These are phyloP conservation scores for Hoplostethus atlanticus DNA, from an alignment of 2,797 vertebrate genomes.

Conservation along the genomic window DNA sequence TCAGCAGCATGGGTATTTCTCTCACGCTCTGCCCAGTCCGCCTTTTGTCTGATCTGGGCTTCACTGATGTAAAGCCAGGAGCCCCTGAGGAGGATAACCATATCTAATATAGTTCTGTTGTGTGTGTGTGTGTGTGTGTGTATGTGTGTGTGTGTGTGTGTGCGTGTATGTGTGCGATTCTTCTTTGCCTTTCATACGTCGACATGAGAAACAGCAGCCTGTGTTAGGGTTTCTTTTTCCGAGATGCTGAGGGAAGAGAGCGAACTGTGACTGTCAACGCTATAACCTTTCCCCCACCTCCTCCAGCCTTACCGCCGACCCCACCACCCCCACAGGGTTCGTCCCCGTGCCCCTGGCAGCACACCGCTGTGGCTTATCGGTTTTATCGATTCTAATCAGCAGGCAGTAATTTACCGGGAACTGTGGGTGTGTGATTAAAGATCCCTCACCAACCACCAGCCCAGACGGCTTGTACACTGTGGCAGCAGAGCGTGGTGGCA, in stretches of 20 bases:
- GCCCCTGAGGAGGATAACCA: conserved; percentile 5
- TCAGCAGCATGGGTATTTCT: conserved; percentile 40
- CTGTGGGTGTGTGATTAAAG: conserved; percentile 68
- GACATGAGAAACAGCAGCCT: conserved; percentile 20
- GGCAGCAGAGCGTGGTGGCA: conserved; percentile 40
- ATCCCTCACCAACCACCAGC: conserved; percentile 52
- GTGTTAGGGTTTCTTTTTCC: too few relatives aligned
- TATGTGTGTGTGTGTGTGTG: neutral
- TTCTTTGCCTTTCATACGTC: conserved; percentile 32
- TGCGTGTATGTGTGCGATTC: conserved; percentile 4
- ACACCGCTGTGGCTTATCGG: conserved; percentile 51
- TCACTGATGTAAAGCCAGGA: conserved; percentile 50
- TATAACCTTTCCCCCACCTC: too few relatives aligned
- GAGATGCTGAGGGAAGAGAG: neutral
- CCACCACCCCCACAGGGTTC: conserved; percentile 27
- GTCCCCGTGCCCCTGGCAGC: conserved; percentile 2
- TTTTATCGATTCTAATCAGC: conserved; percentile 71
- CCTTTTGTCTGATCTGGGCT: conserved; percentile 50
- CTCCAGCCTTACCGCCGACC: conserved; percentile 1
- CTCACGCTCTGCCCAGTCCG: conserved; percentile 35
- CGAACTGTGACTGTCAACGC: neutral
- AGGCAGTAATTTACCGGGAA: conserved; percentile 64
- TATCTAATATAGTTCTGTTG: conserved; percentile 23
- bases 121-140: neutral
- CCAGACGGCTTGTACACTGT: conserved; percentile 53